A percentile compares a stretch with the other conserved stretches of the same genome.
These are phyloP conservation scores for Zoanthus solanderi DNA, from an alignment of 92 coral and sea anemone genomes.

Conservation along the genomic window DNA sequence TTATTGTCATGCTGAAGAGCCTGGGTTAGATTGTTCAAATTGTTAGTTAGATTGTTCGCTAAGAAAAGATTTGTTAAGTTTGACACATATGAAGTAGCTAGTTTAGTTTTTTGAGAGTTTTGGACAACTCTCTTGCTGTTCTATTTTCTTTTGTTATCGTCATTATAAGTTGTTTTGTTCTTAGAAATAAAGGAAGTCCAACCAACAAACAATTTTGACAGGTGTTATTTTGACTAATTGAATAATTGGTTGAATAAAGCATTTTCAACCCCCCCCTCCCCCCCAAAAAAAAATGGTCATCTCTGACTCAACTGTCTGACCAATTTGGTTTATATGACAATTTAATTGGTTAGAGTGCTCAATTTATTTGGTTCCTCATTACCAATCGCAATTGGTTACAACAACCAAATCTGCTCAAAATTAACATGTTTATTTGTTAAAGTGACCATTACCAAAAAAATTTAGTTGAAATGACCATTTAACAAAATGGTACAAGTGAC, in stretches of 20 bases:
- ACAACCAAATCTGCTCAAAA: conserved; percentile 14
- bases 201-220: conserved; percentile 3
- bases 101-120: neutral
- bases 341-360: neutral
- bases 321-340: conserved; percentile 12
- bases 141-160: neutral
- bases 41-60: conserved; percentile 10
- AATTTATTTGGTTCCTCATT: neutral
- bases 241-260: conserved; percentile 6
- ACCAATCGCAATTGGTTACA: conserved; percentile 9
- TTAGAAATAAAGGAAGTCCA: conserved; percentile 1
- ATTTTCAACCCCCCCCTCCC: conserved; percentile 6
- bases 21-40: conserved; percentile 7
- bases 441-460: conserved; percentile 1
- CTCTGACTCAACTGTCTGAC: conserved; percentile 11
- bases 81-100: conserved; percentile 4
- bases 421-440: conserved; percentile 11
- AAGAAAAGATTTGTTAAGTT: conserved; percentile 6
- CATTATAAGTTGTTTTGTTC: conserved; percentile 2
- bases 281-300: conserved; percentile 10
- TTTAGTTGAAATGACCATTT: neutral
- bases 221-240: conserved; percentile 2
- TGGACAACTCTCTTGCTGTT: neutral
- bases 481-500: neutral
- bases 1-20: conserved; percentile 11